Evolutionary conservation across 2,888 invertebrate genomes (phyloP), one percentile per base, ranked within the genome.

Genomic region (Chaitophorus viminalis): DNA sequence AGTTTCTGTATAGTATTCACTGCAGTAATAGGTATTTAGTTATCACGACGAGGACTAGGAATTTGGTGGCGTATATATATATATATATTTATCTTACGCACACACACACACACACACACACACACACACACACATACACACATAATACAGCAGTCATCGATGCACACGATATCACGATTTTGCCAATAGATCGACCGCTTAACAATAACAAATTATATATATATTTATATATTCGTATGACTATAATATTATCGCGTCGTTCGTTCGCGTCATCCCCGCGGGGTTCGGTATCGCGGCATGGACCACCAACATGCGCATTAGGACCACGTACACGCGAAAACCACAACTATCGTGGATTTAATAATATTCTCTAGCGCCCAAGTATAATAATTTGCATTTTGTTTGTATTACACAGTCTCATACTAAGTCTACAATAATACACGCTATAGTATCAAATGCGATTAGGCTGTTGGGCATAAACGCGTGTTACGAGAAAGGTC

Each of bases 141-240:
- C 60, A 60, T 25, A 60, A 60, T 60, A 60, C 60, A n/a, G 25
- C 60, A 3, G 25, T 60, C 18, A 3, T 14, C 11, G 46, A 46
- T 11, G 14, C 11, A 14, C 39, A 76, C 46, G 76, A 76, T 76
- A 76, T 76, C 76, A 76, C 76, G 76, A 76, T 76, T 76, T 46
- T 29, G 75, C 75, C 75, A 46, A 76, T 76, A n/a, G 46, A 76
- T 76, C n/a, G 8, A 3, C 46, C 17, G n/a, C 31, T 18, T 52
- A 52, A 52, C 52, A 52, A 52, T 52, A 52, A 3, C 17, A 52
- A 5, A 46, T 39, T 46, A 46, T 9, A 46, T 46, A 46, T 9
- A 46, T 46, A 46, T 46, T 14, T 46, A 8, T 14, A 46, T 46
- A 46, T 46, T 60, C 60, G 60, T 21, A 60, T 3, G 3, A 25